Evolutionary conservation across 2,888 invertebrate species (phyloP).

Genomic region (Platycheirus albimanus): DNA sequence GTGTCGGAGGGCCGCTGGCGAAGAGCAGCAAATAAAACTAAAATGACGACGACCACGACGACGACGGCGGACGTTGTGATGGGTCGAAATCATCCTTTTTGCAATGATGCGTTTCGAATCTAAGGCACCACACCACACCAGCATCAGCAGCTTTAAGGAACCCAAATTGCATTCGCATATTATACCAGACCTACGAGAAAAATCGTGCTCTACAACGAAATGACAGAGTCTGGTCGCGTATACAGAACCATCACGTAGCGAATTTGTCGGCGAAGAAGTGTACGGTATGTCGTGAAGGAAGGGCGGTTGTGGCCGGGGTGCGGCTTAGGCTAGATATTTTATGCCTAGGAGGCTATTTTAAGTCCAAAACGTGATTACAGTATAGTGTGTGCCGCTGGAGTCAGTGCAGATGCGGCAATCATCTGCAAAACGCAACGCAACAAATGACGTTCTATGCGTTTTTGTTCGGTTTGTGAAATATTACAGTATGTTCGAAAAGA

Average conservation of each 20-base stretch:
- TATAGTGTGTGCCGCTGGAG: conserved; percentile 52
- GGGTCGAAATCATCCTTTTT: conserved; percentile 60
- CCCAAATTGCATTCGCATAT: conserved; percentile 46
- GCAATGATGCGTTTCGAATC: conserved; percentile 72
- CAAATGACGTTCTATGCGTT: conserved; percentile 51
- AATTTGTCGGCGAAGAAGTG: conserved; percentile 30
- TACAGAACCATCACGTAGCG: conserved; percentile 43
- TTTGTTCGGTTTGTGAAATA: conserved; percentile 7
- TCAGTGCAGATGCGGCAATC: conserved; percentile 66
- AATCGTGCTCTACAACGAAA: conserved; percentile 69
- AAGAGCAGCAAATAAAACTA: not conserved
- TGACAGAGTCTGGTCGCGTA: conserved; percentile 68
- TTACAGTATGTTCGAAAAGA: conserved; percentile 33
- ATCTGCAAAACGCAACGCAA: conserved; percentile 69
- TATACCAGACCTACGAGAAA: conserved; percentile 5
- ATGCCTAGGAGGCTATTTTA: conserved; percentile 59
- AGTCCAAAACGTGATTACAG: conserved; percentile 69
- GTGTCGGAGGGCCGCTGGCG: conserved; percentile 62
- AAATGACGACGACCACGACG: not conserved
- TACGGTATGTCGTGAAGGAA: conserved; percentile 17
- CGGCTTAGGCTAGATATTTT: conserved; percentile 29
- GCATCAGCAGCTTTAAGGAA: not conserved
- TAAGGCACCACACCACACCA: conserved; percentile 32
- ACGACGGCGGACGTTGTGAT: conserved; percentile 46
- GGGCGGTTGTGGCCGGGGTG: conserved; percentile 21